These are phyloP conservation scores for Crotalus horridus DNA, from an alignment of 2,113 vertebrate species.

Conservation along the genomic window DNA sequence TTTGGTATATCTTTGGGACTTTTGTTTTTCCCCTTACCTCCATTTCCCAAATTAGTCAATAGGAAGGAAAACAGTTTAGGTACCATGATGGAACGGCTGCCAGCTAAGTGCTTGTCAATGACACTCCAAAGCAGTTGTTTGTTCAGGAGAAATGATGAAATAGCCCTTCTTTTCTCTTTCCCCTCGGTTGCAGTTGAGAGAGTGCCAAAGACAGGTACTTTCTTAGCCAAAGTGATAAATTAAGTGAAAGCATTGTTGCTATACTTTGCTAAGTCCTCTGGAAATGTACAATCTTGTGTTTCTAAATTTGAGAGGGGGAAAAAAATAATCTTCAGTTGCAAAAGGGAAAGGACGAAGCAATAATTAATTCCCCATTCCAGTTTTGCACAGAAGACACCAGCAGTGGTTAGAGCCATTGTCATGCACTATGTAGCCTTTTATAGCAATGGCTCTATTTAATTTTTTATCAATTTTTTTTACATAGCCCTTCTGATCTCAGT, in stretches of 20 bases:
- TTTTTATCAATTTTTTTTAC: not conserved
- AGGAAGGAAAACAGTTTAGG: not conserved
- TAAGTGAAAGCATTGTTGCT: conserved; percentile 23
- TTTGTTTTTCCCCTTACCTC: not conserved
- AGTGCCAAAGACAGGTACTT: not conserved
- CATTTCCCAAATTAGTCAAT: not conserved
- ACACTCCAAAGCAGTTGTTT: not conserved
- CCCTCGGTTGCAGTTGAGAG: not conserved
- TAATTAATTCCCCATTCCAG: not conserved
- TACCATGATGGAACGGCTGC: not conserved
- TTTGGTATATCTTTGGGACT: not conserved
- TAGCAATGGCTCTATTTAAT: not conserved
- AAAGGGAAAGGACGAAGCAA: not conserved
- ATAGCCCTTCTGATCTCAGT: not conserved
- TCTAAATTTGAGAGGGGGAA: not conserved
- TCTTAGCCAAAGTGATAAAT: not conserved
- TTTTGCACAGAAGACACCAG: not conserved
- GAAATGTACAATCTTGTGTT: not conserved
- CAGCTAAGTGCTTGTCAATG: not conserved
- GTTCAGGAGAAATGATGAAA: not conserved
- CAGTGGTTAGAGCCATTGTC: not conserved
- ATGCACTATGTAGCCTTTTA: not conserved
- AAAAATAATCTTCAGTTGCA: not conserved
- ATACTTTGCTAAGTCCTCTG: conserved; percentile 20
- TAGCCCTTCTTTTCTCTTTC: not conserved